These are phyloP conservation scores for Scotopteryx bipunctaria DNA, from an alignment of 2,888 invertebrate genomes.

Conservation along the genomic window DNA sequence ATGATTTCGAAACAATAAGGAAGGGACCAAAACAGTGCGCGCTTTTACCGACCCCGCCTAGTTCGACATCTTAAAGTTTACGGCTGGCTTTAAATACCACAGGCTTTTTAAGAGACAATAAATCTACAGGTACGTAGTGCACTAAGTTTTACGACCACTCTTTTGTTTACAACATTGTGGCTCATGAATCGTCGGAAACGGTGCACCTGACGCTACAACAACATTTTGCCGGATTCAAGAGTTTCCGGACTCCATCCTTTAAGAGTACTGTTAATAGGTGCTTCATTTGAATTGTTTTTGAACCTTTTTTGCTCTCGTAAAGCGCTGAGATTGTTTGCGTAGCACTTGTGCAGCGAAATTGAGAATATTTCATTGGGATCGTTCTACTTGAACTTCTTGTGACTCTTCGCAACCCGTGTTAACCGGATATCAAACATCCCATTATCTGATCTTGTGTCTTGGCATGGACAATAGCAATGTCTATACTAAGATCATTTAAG, in stretches of 20 bases:
- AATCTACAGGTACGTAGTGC: conserved; percentile 50
- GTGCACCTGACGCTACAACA: conserved; percentile 47
- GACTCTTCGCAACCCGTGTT: no score
- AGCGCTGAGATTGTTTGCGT: background rate
- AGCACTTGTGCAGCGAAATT: conserved; percentile 2
- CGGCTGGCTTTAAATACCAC: conserved; percentile 31
- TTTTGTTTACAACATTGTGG: conserved; percentile 51
- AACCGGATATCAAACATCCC: no score
- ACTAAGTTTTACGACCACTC: conserved; percentile 46
- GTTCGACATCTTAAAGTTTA: conserved; percentile 24
- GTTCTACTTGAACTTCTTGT: no score
- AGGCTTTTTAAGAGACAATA: conserved; percentile 37
- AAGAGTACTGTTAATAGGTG: conserved; percentile 41
- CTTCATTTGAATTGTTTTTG: conserved; percentile 39
- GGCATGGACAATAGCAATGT: background rate
- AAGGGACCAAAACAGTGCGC: conserved; percentile 1
- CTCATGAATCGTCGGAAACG: conserved; percentile 53
- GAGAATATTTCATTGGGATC: no score
- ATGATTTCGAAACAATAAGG: conserved; percentile 19
- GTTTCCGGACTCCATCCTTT: conserved; percentile 37
- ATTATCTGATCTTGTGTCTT: conserved; percentile 9
- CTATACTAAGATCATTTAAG: no score
- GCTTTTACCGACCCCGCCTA: conserved; percentile 35
- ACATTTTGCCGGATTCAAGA: conserved; percentile 40
- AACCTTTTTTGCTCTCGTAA: background rate